Evolutionary conservation across 2,888 invertebrate genomes (phyloP), one percentile per base, ranked within the genome.

Genomic region (Andrena chrysosceles): DNA sequence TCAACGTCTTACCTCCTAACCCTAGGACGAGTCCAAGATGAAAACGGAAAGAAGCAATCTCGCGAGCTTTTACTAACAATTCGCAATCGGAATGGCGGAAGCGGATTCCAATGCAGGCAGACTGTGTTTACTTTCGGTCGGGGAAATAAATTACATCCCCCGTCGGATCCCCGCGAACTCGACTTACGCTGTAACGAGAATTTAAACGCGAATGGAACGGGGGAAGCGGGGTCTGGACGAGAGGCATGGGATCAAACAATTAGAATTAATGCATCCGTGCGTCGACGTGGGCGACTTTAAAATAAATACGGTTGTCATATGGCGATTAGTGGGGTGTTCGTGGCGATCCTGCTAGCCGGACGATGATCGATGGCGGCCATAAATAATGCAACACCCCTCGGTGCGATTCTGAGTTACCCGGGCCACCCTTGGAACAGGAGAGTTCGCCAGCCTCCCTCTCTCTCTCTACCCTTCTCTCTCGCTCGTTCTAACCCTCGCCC

Each of bases 301-400:
- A 93, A 93, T 93, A 93, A 93, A 93, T 93, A 92, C 91, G 93
- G 91, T 91, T 94, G 93, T 93, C 93, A 91, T 93, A 92, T 91
- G 93, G 93, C 93, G 93, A 94, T 94, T 94, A 93, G 92, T 91
- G 90, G 92, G 91, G 91, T 91, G 92, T 91, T 90, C 89, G 90
- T 90, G 88, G 85, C 84, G 87, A 88, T 86, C 85, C 89, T 83
- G 85, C 84, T 87, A 74, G 89, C 89, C 78, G 91, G 91, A 93
- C 91, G 92, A 93, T 93, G 94, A 94, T 93, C 93, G 93, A 93
- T 93, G 93, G 90, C 87, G 85, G 89, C 90, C 91, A 93, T 94
- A 94, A 94, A 94, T 93, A 93, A 94, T 93, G 92, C 92, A 92
- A 90, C 92, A 89, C 90, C 91, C 91, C 89, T 90, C 89, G 91